Evolutionary conservation across 2,888 invertebrate genomes (phyloP).

Genomic region (Clistopyga incitator): DNA sequence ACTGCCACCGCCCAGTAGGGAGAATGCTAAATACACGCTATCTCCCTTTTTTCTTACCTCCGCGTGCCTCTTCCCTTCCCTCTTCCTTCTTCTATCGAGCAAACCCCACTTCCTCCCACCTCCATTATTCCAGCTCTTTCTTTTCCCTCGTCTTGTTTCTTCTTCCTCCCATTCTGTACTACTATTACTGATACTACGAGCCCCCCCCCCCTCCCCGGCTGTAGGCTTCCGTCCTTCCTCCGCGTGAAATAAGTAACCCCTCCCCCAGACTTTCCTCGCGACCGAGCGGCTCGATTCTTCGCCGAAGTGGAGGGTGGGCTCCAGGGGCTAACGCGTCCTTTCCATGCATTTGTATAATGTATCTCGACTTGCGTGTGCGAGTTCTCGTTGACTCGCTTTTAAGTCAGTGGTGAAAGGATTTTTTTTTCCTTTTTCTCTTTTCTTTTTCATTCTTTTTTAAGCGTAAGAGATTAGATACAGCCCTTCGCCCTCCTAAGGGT

Average conservation of each 20-base stretch:
- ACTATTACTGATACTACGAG: slow-evolving; percentile 10
- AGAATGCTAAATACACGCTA: slow-evolving; percentile 80
- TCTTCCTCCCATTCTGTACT: slow-evolving; percentile 55
- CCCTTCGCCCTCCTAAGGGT: slow-evolving; percentile 21
- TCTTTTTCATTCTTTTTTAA: slow-evolving; percentile 6
- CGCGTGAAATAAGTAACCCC: slow-evolving; percentile 47
- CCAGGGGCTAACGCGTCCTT: slow-evolving; percentile 67
- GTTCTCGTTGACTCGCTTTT: slow-evolving; percentile 24
- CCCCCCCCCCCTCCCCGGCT: too few species aligned
- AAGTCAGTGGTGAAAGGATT: slow-evolving; percentile 22
- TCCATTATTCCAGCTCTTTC: slow-evolving; percentile 42
- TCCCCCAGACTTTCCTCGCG: slow-evolving; percentile 52
- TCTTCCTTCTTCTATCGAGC: slow-evolving; percentile 22
- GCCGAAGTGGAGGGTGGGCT: slow-evolving; percentile 69
- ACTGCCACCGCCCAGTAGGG: slow-evolving; percentile 67
- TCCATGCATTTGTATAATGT: slow-evolving; percentile 38
- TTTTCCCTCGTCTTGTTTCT: slow-evolving; percentile 59
- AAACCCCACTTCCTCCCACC: slow-evolving; percentile 33
- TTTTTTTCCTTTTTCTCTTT: too few species aligned
- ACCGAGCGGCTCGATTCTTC: slow-evolving; percentile 41
- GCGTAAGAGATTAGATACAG: slow-evolving; percentile 43
- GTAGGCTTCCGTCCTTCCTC: slow-evolving; percentile 30
- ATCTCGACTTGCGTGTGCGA: slow-evolving; percentile 24
- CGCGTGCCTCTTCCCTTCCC: slow-evolving; percentile 23
- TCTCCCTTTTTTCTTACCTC: slow-evolving; percentile 58